Evolutionary conservation across 30 jellyfish, hydroid and myxozoan genomes (phyloP), one percentile per base, ranked within the genome.

Genomic region (Aurelia sp.): DNA sequence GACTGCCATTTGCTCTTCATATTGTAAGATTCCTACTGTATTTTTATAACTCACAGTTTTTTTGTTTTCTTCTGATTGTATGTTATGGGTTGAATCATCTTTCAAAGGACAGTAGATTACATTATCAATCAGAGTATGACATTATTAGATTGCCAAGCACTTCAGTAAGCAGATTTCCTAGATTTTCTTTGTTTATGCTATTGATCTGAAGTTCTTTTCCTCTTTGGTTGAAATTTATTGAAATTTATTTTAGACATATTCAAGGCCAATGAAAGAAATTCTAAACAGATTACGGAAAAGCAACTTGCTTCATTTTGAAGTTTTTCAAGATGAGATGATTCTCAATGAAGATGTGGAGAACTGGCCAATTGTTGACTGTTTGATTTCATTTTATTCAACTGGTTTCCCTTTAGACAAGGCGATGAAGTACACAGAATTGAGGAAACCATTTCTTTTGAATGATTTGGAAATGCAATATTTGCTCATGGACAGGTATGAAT

Each of bases 301-400:
- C 60, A 60, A 66, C 51, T 74, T 90, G 71, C 84, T 96, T 3
- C 91, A 95, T 15, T 90, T 95, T 90, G 94, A 79, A 82, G 95
- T 95, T 12, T 90, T 95, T 76, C 97, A 98, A 53, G 99, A 96
- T 88, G 99, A 91, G 62, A 76, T 88, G 66, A 85, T 88, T n/a
- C 66, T 92, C 19, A 74, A 83, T 60, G 98, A 90, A 79, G 99
- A 97, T 64, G 96, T 96, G 37, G 97, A 91, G 62, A 86, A 96
- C 44, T 96, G 99, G 99, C 99, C 99, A 1, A 86, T 96, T 53
- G 99, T 96, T 51, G 98, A 91, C 64, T 92, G 97, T 31, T 82
- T 96, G 22, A 91, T 96, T 20, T 96, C 98, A 15, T 96, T 96
- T 63, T 96, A 96, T 74, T 91, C 99, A 11, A 90, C 91, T 67